Base-by-base conservation (phyloP, 2,888 invertebrate genomes). In the Tuta absoluta region DNA sequence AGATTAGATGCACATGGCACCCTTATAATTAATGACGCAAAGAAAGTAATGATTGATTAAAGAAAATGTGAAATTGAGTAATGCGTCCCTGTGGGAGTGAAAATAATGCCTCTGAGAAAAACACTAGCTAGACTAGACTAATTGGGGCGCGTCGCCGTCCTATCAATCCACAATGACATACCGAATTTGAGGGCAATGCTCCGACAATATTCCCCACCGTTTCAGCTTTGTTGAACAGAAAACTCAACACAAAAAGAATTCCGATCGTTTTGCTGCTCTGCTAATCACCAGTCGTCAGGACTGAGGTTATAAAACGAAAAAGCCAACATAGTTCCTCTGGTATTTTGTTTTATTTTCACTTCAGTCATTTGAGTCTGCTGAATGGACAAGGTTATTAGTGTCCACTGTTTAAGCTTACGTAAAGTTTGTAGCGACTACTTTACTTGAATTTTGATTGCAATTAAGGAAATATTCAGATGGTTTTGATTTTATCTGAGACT, bases 111-210 rank as follows among this genome's bases (percentile, higher is more conserved):
- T 57, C 12, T 17, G 7, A 19, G 33, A 37, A n/a, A 57, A 33
- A 57, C 24, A 56, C 56, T n/a, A 28, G 12, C 19, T 37, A 37
- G 37, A 37, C 14, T 53, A 53, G 57, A 57, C 57, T 57, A 57
- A 57, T 57, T 57, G 33, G 57, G 57, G 57, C 37, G 57, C 57
- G 33, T 19, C 49, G 49, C 11, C 49, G 53, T 51, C 51, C 56
- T 28, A 56, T 56, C 24, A 56, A 24, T 56, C 28, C 56, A 56
- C 24, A 56, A 56, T 56, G 56, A 56, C 56, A 2, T 56, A 24
- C 56, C 56, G 23, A 56, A 23, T 23, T 23, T 21, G 21, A 51
- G 56, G 7, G 5, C 56, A 56, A 56, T n/a, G 56, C 56, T 28
- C 56, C 7, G 12, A n/a, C n/a, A 51, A 23, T 19, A 19, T 21